Base-by-base conservation (phyloP, 1,140 invertebrate species). In the Pachypsylla venusta region DNA sequence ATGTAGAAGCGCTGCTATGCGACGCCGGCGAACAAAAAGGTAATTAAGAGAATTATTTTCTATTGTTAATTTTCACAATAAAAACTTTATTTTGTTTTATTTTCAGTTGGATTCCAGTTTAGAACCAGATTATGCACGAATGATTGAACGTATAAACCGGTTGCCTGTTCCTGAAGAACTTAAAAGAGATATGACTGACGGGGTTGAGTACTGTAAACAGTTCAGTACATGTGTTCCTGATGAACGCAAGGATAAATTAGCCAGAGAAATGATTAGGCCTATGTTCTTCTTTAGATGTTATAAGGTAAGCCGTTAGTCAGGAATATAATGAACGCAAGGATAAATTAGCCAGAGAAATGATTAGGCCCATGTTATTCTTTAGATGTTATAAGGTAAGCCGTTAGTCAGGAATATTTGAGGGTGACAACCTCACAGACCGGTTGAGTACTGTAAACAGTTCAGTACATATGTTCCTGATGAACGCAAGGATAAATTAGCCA, bases 271-370 rank as follows among this genome's bases (percentile, higher is more conserved):
- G 3, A 75, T 80, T 40, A 73, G 76, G 28, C 79, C 79, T 0
- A 81, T 81, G 77, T 80, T 81, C 69, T 82, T 82, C 74, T 82
- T 82, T 72, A 74, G 78, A 59, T 82, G 80, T 65, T 82, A 82
- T 65, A 81, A 82, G 64, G 77, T 77, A 72, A 61, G 14, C n/a
- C n/a, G n/a, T n/a, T n/a, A n/a, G n/a, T n/a, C n/a, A n/a, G n/a
- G n/a, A n/a, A n/a, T n/a, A n/a, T n/a, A n/a, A 82, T 56, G 71
- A 77, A 5, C 77, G 79, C 42, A 76, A 77, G 57, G 76, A 79
- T 57, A 76, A 75, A 58, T 67, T 81, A 0, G 78, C 78, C 0
- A 72, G 77, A 54, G 79, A 82, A 66, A 70, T 81, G 2, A 75
- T 80, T 42, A 73, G 76, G 28, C 79, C 79, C 0, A 81, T 81